Evolutionary conservation across 23 tunicate species (phyloP), one percentile per base, ranked within the genome.

Genomic region (Styela plicata): DNA sequence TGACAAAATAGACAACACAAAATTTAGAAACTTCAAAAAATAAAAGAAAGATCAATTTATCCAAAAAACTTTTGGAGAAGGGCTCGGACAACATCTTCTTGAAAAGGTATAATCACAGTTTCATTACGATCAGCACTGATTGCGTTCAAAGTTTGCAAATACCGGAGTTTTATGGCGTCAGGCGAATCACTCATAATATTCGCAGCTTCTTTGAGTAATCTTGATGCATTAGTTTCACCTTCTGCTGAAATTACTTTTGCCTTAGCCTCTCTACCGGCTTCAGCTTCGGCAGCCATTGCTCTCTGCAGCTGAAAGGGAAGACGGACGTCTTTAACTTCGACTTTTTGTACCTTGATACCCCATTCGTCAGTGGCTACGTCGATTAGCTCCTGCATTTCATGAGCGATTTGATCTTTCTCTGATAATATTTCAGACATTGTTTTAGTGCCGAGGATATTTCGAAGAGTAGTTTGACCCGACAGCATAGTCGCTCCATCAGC

Each of bases 251-350:
- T 85, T 17, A 94, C 95, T 74, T 94, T 93, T 24, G 98, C 98
- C 74, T 82, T 88, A 2, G 98, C 98, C 69, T 88, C 98, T 75
- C 98, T 52, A 16, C 94, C 66, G 13, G 98, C 98, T 76, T 93
- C 98, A 7, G 98, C 98, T 75, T 93, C 98, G 18, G 98, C 89
- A 22, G 98, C 98, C 98, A 93, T 93, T 21, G 98, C 98, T 77
- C 77, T 78, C 63, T 93, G 98, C 22, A 93, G 77, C 66, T 88
- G 93, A 1, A 76, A 16, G 0, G 98, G 98, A 0, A 93, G 81
- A 1, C 89, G 85, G 17, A 93, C 98, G 70, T 93, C 98, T 63
- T 93, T 93, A 1, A 93, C 68, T 69, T 93, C 98, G 24, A 93
- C 86, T 34, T 93, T 34, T 69, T 93, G 89, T 24, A 93, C 98